These are phyloP conservation scores for Physocephala rufipes DNA, from an alignment of 2,888 invertebrate genomes.

Conservation along the genomic window DNA sequence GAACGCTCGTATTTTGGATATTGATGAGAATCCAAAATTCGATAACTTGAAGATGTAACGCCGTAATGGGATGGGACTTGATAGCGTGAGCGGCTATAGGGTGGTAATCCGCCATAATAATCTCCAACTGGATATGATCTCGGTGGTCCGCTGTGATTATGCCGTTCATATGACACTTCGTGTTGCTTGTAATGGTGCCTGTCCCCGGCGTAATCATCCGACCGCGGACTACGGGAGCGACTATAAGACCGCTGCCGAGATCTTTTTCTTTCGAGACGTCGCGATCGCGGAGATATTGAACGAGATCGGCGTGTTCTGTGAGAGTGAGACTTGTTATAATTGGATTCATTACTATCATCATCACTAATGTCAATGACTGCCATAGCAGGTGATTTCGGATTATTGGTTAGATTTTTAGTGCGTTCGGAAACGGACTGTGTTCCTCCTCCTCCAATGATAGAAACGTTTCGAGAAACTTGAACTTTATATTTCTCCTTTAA, in stretches of 20 bases:
- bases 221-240: conserved; percentile 45
- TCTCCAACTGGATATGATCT: conserved; percentile 38
- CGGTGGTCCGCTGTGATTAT: conserved; percentile 15
- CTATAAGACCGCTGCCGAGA: conserved; percentile 39
- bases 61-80: conserved; percentile 47
- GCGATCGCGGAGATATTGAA: conserved; percentile 39
- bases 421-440: conserved; percentile 32
- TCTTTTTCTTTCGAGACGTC: conserved; percentile 36
- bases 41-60: conserved; percentile 48
- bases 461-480: conserved; percentile 45
- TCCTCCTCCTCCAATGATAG: not conserved
- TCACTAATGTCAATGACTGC: conserved; percentile 63
- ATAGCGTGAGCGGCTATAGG: conserved; percentile 39
- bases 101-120: conserved; percentile 32
- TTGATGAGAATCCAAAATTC: conserved; percentile 58
- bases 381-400: conserved; percentile 1
- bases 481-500: conserved; percentile 63
- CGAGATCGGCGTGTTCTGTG: conserved; percentile 45
- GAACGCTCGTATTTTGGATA: conserved; percentile 61
- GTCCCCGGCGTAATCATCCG: conserved; percentile 42
- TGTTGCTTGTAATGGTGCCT: conserved; percentile 24
- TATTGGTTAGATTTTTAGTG: not conserved
- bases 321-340: conserved; percentile 37
- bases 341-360: conserved; percentile 58
- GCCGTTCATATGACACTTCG: conserved; percentile 29